A percentile compares a stretch with the other conserved stretches of the same genome.
These are phyloP conservation scores for Acinonyx jubatus DNA, from an alignment of 2,113 vertebrate genomes.

Conservation along the genomic window DNA sequence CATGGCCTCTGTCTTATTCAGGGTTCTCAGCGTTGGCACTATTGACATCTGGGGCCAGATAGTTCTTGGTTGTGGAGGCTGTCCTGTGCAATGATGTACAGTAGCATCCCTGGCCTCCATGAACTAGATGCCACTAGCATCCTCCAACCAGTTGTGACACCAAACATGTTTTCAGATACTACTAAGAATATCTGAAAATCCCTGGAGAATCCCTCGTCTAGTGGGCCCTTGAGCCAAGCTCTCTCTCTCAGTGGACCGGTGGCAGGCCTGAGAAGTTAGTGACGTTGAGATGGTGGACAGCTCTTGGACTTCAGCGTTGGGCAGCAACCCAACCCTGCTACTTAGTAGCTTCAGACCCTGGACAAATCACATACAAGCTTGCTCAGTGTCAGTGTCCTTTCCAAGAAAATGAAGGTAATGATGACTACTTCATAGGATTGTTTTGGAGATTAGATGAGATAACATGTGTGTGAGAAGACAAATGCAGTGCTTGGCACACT, in stretches of 20 bases:
- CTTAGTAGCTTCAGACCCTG: background rate
- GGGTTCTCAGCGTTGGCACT: background rate
- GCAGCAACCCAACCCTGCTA: background rate
- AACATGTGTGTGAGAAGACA: background rate
- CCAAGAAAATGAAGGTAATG: slow-evolving; percentile 2
- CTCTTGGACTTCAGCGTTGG: background rate
- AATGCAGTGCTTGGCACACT: background rate
- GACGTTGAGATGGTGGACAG: background rate
- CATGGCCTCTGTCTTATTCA: background rate
- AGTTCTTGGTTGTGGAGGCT: background rate
- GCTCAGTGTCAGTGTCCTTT: background rate
- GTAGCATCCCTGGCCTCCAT: background rate
- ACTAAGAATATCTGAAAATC: background rate
- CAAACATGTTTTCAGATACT: background rate
- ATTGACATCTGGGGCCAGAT: background rate
- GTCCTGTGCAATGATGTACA: background rate
- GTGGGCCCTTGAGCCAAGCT: background rate
- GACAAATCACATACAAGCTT: background rate
- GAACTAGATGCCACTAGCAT: background rate
- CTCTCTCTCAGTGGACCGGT: background rate
- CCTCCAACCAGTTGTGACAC: background rate
- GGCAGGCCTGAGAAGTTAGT: background rate
- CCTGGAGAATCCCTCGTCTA: background rate
- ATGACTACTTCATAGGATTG: background rate
- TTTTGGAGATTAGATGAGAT: slow-evolving; percentile 3